Evolutionary conservation across 2,113 vertebrate species (phyloP).

Genomic region (Caretta caretta): DNA sequence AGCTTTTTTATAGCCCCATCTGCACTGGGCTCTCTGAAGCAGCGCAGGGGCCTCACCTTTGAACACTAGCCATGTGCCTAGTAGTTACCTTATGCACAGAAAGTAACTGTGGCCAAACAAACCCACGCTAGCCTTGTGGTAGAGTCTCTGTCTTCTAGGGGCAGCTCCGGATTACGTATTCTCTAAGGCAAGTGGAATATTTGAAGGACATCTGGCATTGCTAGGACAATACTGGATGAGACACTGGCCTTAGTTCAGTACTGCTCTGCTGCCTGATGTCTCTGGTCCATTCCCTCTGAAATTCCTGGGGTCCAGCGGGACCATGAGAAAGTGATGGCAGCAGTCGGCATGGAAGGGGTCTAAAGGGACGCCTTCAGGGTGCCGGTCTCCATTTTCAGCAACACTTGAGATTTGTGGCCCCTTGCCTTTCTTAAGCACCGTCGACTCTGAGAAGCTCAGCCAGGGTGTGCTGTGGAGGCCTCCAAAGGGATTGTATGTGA

Average conservation of each 20-base stretch:
- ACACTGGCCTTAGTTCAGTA: background rate
- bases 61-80: background rate
- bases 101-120: background rate
- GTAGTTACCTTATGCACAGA: background rate
- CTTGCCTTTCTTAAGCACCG: background rate
- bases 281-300: background rate
- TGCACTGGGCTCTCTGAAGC: background rate
- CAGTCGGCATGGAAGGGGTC: background rate
- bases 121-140: background rate
- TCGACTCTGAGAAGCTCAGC: background rate
- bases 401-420: background rate
- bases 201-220: background rate
- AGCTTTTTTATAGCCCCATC: background rate
- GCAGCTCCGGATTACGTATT: background rate
- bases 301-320: rapidly evolving
- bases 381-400: background rate
- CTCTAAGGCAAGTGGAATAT: background rate
- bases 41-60: background rate
- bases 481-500: background rate
- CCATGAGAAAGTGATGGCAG: rapidly evolving
- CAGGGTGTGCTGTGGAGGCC: background rate
- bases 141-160: background rate
- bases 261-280: background rate
- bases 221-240: background rate
- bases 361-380: background rate